Percentiles rank a stretch among this genome's conserved stretches.
Conservation (phyloP, 1,140 invertebrate genomes). For the Pogonomyrmex barbatus region DNA sequence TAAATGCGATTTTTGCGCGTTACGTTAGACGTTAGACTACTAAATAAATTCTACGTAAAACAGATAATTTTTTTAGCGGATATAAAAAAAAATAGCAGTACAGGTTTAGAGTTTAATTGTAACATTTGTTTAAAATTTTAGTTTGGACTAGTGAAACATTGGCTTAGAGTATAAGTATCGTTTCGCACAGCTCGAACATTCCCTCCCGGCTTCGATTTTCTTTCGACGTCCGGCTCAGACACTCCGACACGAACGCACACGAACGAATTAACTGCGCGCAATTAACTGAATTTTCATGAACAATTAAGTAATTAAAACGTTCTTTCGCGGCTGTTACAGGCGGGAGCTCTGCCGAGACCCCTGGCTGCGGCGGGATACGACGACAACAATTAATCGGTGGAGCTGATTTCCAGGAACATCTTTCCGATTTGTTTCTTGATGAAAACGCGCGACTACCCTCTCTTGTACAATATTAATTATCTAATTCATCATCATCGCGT, state of each 20-base stretch:
- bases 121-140: too few species aligned
- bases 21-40: too few species aligned
- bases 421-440: constrained; percentile 47
- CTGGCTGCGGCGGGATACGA: constrained; percentile 63
- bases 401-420: constrained; percentile 24
- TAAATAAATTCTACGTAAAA: too few species aligned
- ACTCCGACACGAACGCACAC: too few species aligned
- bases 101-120: too few species aligned
- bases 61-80: too few species aligned
- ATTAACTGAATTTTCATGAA: constrained; percentile 41
- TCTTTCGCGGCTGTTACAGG: constrained; percentile 70
- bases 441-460: constrained; percentile 54
- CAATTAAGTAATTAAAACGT: constrained; percentile 41
- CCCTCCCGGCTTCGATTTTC: background rate
- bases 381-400: constrained; percentile 68
- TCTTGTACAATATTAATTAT: constrained; percentile 47
- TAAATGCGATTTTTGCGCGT: too few species aligned
- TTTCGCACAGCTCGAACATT: background rate
- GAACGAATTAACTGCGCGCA: background rate
- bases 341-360: constrained; percentile 57
- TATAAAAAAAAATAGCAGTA: too few species aligned
- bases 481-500: constrained; percentile 15
- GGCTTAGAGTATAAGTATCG: background rate
- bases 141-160: too few species aligned
- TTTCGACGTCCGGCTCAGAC: background rate